Evolutionary conservation across 2,888 invertebrate species (phyloP), one percentile per base, ranked within the genome.

Genomic region (Hyalella azteca): DNA sequence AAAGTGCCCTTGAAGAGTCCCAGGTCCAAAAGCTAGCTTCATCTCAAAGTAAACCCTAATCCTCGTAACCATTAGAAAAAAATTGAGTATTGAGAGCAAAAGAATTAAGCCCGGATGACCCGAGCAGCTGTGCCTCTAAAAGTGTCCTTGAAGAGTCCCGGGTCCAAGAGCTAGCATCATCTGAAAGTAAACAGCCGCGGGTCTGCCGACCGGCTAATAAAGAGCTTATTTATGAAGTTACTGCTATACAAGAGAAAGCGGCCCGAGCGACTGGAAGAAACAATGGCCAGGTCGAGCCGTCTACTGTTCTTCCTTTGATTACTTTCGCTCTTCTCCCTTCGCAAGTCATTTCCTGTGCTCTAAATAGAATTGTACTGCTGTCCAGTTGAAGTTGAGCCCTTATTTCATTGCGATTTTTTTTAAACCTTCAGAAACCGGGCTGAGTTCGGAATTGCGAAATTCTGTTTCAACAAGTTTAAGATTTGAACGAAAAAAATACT

Each of bases 1-100:
- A 66, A 66, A 66, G 66, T 66, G 66, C 36, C 66, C 29, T 39
- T 36, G 66, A 36, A 36, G 36, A 66, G 66, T n/a, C 29, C 32
- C 36, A n/a, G 66, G 66, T 66, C 66, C 66, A 36, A 36, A 19
- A 66, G 36, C 29, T 66, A 22, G 66, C 66, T 36, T 66, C 66
- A 66, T 66, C 66, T 39, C n/a, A 66, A 66, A 66, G 66, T 66
- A 66, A 66, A 66, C n/a, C n/a, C n/a, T n/a, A n/a, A n/a, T n/a
- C n/a, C n/a, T n/a, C n/a, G n/a, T n/a, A n/a, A n/a, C n/a, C n/a
- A n/a, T n/a, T n/a, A n/a, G n/a, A n/a, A n/a, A n/a, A n/a, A n/a
- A n/a, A n/a, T n/a, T n/a, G n/a, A n/a, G n/a, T n/a, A n/a, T n/a
- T n/a, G n/a, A n/a, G n/a, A n/a, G n/a, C n/a, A n/a, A n/a, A n/a